Conservation (phyloP, 1,140 invertebrate species). For the Drosophila rufa region DNA sequence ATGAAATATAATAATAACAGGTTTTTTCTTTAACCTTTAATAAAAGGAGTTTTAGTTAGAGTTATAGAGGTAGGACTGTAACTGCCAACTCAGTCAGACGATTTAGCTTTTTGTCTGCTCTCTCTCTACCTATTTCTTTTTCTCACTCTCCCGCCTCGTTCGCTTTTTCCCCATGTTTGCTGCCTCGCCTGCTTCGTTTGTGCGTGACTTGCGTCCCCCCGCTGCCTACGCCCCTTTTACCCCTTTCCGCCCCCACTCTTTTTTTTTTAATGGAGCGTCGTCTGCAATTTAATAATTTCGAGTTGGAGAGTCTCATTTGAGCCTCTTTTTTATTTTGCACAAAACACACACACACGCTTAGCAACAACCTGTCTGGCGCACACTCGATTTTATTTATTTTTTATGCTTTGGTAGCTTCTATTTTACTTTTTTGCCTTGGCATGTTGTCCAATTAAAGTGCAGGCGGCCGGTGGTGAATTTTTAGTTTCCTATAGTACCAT, state of each 20-base stretch:
- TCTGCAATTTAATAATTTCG: constrained; percentile 79
- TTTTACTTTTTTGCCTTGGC: constrained; percentile 36
- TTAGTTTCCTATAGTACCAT: constrained; percentile 56
- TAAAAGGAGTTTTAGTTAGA: neutral
- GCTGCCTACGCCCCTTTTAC: constrained; percentile 16
- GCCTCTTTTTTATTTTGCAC: constrained; percentile 33
- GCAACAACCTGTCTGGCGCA: constrained; percentile 53
- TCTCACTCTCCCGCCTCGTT: constrained; percentile 17
- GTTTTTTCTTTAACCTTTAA: neutral
- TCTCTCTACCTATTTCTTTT: constrained; percentile 2
- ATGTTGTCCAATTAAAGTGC: constrained; percentile 72
- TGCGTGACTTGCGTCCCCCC: constrained; percentile 57
- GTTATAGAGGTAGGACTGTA: constrained; percentile 8
- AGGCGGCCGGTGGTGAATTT: constrained; percentile 46
- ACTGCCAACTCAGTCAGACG: constrained; percentile 54
- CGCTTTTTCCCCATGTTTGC: constrained; percentile 11
- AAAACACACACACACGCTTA: constrained; percentile 5
- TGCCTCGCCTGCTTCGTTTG: constrained; percentile 42
- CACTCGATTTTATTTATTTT: constrained; percentile 49
- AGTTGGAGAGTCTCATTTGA: constrained; percentile 35
- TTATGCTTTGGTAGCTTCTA: constrained; percentile 27
- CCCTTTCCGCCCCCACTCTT: neutral
- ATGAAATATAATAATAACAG: neutral
- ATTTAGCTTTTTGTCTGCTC: constrained; percentile 67
- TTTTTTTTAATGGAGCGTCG: constrained; percentile 33